Evolutionary conservation across 2,113 vertebrate species (phyloP).

Genomic region (Narcine bancroftii): DNA sequence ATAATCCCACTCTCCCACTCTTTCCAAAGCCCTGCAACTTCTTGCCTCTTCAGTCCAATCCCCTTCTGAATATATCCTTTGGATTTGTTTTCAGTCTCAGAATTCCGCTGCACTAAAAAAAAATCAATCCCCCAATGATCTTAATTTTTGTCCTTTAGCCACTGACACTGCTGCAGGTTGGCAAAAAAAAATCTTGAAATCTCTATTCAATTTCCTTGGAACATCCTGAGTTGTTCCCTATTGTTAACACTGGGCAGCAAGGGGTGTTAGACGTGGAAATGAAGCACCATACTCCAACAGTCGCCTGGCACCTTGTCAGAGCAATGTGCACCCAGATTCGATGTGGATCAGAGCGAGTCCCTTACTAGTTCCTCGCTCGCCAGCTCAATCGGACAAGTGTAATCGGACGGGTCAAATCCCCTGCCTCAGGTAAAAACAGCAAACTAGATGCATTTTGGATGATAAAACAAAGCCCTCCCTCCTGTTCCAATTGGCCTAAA

Average conservation of each 20-base stretch:
- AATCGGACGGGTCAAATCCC: not conserved
- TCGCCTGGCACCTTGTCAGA: not conserved
- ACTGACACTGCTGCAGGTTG: not conserved
- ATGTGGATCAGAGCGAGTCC: not conserved
- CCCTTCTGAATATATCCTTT: not conserved
- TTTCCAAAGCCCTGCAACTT: not conserved
- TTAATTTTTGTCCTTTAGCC: not conserved
- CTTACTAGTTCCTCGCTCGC: no score
- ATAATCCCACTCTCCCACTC: not conserved
- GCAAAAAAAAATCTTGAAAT: no score
- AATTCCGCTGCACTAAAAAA: not conserved
- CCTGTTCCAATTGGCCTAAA: not conserved
- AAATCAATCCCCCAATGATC: not conserved
- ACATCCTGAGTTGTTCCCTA: no score
- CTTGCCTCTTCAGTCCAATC: not conserved
- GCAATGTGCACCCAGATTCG: not conserved
- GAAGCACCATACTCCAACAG: no score
- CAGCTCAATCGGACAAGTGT: no score
- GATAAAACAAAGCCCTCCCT: not conserved
- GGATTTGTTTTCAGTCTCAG: not conserved
- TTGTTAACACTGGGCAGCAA: no score
- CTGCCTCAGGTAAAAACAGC: not conserved
- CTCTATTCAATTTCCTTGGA: no score
- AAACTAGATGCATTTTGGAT: not conserved
- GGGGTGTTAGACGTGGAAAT: no score